Base-by-base conservation (phyloP, 2,797 vertebrate genomes). In the Cynodonichthys magdalenae region DNA sequence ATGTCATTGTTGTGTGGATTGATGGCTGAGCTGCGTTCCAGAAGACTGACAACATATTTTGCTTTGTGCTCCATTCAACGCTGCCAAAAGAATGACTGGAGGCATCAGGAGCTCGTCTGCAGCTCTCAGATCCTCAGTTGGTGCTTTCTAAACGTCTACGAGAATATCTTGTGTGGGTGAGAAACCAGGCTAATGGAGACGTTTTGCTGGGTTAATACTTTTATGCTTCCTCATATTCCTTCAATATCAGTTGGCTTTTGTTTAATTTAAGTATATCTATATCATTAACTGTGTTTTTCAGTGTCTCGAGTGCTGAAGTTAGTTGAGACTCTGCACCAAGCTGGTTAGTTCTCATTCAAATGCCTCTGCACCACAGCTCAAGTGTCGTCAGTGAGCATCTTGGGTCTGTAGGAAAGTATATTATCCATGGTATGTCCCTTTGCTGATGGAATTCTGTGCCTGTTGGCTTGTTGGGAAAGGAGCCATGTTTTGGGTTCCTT, bases 71-170 rank as follows among this genome's bases (percentile, higher is more conserved):
- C 67, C 66, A 59, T 78, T 86, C 84, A 82, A 52, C 28, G 53
- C 83, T 89, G 87, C 89, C 89, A 89, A 84, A 77, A 84, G 77
- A 84, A 81, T 75, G 79, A 87, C 86, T 86, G 81, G 84, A 85
- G 82, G 85, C 89, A 88, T 91, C 81, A 81, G 83, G 76, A 79
- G 84, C 77, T 82, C 72, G 59, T 88, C 85, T 83, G 86, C 82
- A 84, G 84, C 63, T 66, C 84, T 88, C 71, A 79, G 77, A 88
- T 84, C 84, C 75, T 90, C 81, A 83, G 88, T 82, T 90, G 81
- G 73, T 77, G 82, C 82, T 82, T 36, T 77, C 85, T 89, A 87
- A 90, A 91, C 88, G 87, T 86, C 84, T 81, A 84, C 91, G 84
- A 90, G 79, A 79, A 71, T 69, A 75, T 69, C 72, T 73, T 53